These are phyloP conservation scores for human DNA, from an alignment of 2,113 vertebrate genomes.

Conservation along the genomic window DNA sequence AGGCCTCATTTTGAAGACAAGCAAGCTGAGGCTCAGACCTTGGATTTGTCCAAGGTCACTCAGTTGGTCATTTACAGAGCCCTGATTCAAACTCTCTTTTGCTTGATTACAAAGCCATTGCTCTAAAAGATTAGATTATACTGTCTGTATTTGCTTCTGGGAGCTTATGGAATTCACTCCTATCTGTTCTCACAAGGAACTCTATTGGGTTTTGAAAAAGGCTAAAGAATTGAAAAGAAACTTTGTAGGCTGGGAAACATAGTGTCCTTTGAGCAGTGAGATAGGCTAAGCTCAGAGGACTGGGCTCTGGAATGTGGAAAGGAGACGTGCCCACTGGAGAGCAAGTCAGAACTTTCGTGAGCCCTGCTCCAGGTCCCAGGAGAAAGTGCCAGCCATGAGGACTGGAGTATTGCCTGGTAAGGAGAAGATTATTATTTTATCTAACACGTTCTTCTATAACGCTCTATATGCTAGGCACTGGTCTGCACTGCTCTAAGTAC, in stretches of 20 bases:
- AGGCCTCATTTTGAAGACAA: conserved; percentile 38
- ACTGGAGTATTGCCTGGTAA: background rate
- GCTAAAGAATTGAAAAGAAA: background rate
- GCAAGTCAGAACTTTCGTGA: background rate
- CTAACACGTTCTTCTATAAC: background rate
- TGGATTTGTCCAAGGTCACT: background rate
- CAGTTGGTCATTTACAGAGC: conserved; percentile 29
- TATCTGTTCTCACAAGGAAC: background rate
- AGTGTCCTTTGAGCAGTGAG: background rate
- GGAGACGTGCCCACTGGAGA: background rate
- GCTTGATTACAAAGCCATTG: conserved; percentile 27
- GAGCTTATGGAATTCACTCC: background rate
- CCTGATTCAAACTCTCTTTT: conserved; percentile 20
- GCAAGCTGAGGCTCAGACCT: conserved; percentile 14
- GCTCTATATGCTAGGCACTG: background rate
- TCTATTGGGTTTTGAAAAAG: background rate
- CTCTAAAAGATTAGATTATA: conserved; percentile 25
- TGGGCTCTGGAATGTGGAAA: background rate
- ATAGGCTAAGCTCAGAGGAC: background rate
- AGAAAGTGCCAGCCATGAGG: background rate
- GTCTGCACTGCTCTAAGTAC: background rate
- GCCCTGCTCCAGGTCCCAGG: background rate
- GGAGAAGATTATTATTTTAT: background rate
- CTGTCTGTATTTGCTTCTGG: background rate
- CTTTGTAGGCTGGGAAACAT: background rate